Conservation (phyloP, 2,888 invertebrate species). For the Nymphalis c-album region DNA sequence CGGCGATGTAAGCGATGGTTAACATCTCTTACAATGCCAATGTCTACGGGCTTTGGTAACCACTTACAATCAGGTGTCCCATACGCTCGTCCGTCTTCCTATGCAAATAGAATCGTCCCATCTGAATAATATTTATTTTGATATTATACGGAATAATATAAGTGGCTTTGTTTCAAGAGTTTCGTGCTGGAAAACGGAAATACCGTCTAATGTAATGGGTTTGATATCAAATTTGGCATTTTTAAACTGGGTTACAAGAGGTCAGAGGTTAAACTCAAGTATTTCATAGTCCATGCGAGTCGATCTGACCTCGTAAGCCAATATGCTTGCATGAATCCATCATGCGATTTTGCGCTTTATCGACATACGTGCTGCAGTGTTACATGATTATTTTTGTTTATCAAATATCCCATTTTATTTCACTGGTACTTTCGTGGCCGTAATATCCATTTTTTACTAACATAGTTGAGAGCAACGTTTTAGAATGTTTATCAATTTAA, state of each 20-base stretch:
- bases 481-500: no score
- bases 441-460: no score
- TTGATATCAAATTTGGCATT: not conserved
- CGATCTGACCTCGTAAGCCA: constrained; percentile 26
- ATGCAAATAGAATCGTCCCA: no score
- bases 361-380: constrained; percentile 16
- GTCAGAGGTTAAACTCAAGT: constrained; percentile 24
- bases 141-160: no score
- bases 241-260: constrained; percentile 11
- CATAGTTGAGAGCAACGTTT: no score
- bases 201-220: not conserved
- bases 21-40: no score
- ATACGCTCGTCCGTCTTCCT: no score
- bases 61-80: no score
- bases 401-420: constrained; percentile 7
- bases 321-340: constrained; percentile 20
- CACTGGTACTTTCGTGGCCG: no score
- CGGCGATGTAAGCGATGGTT: no score
- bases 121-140: no score
- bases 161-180: not conserved
- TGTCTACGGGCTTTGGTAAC: no score
- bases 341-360: constrained; percentile 16
- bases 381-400: constrained; percentile 15
- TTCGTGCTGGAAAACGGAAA: not conserved
- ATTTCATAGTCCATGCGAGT: constrained; percentile 15